Conservation (phyloP, 2,113 vertebrate species). For the Pelobates fuscus region DNA sequence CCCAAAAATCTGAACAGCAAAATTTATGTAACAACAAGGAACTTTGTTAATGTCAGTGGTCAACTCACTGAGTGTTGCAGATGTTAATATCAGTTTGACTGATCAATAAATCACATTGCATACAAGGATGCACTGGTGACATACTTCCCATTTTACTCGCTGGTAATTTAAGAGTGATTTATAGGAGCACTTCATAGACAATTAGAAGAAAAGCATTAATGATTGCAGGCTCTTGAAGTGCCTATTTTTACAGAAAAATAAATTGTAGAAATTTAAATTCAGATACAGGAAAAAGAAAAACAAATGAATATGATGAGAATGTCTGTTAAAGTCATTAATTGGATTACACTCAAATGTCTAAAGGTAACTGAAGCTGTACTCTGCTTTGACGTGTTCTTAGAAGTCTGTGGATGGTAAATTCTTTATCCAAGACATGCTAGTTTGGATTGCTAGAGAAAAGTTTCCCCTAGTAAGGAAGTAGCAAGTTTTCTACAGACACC, state of each 20-base stretch:
- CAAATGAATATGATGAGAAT: neutral
- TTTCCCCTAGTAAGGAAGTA: too few relatives aligned
- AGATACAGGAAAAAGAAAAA: slow-evolving; percentile 10
- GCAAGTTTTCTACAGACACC: too few relatives aligned
- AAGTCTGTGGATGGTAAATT: too few relatives aligned
- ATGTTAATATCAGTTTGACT: slow-evolving; percentile 44
- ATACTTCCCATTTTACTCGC: slow-evolving; percentile 21
- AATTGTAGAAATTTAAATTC: neutral
- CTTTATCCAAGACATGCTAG: too few relatives aligned
- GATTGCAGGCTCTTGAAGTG: slow-evolving; percentile 3
- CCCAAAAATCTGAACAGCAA: neutral
- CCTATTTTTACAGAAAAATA: neutral
- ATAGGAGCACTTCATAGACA: slow-evolving; percentile 41
- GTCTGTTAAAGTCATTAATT: too few relatives aligned
- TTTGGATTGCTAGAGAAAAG: too few relatives aligned
- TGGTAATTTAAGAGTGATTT: slow-evolving; percentile 46
- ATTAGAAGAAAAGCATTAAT: slow-evolving; percentile 43
- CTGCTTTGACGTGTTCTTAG: too few relatives aligned
- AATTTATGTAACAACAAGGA: slow-evolving; percentile 27
- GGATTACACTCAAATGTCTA: too few relatives aligned
- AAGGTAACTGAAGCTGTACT: too few relatives aligned
- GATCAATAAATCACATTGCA: slow-evolving; percentile 47
- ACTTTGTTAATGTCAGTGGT: slow-evolving; percentile 46
- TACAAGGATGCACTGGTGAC: slow-evolving; percentile 45
- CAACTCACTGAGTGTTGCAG: slow-evolving; percentile 35